These are phyloP conservation scores for Lathronympha strigana DNA, from an alignment of 2,888 invertebrate species.

Conservation along the genomic window DNA sequence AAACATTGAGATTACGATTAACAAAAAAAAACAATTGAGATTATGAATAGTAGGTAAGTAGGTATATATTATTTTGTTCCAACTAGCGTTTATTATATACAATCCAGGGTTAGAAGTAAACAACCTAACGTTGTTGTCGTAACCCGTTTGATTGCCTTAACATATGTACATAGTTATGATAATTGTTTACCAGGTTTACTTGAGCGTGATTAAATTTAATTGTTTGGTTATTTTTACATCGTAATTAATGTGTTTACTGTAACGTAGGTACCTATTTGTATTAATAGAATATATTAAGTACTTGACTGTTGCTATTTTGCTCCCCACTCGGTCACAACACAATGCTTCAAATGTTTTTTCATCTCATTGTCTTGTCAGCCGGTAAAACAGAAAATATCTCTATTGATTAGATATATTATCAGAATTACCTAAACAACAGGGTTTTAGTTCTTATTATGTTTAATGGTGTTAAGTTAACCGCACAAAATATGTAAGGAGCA, in stretches of 20 bases:
- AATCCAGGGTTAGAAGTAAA: constrained; percentile 18
- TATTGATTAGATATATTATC: too few relatives aligned
- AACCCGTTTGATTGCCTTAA: neutral
- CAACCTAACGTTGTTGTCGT: constrained; percentile 10
- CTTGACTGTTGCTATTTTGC: too few relatives aligned
- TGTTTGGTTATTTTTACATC: constrained; percentile 20
- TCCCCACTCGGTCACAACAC: too few relatives aligned
- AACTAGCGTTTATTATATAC: neutral
- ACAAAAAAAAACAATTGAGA: too few relatives aligned
- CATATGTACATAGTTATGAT: neutral
- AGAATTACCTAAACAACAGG: too few relatives aligned
- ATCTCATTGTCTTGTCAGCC: too few relatives aligned
- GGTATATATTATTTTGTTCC: neutral
- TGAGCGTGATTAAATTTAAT: neutral
- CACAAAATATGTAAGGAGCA: too few relatives aligned
- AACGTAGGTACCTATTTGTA: constrained; percentile 8
- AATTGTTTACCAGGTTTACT: constrained; percentile 19
- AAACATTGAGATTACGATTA: neutral
- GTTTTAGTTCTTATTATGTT: too few relatives aligned
- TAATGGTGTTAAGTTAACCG: too few relatives aligned
- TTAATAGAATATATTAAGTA: constrained; percentile 6
- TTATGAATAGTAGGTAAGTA: neutral
- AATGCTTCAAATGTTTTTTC: too few relatives aligned
- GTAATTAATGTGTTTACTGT: constrained; percentile 26
- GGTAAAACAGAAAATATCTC: too few relatives aligned